Conservation (phyloP, 2,113 vertebrate genomes). For the Eleginops maclovinus region DNA sequence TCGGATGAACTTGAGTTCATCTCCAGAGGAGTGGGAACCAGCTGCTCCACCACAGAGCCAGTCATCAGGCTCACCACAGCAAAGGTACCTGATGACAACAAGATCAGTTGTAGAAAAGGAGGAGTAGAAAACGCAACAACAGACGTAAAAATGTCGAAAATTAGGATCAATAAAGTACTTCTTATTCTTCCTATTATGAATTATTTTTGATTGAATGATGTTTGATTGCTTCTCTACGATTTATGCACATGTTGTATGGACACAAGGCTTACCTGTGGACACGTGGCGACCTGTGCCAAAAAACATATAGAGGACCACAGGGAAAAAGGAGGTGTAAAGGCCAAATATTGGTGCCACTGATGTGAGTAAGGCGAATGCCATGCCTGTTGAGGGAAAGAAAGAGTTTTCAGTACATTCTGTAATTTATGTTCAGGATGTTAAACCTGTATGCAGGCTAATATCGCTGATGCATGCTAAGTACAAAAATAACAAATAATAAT, state of each 20-base stretch:
- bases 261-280: conserved; percentile 87
- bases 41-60: conserved; percentile 89
- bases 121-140: too few relatives aligned
- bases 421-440: neutral
- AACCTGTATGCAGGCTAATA: neutral
- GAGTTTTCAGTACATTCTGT: neutral
- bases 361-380: conserved; percentile 94
- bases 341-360: conserved; percentile 93
- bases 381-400: conserved; percentile 78
- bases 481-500: neutral
- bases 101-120: too few relatives aligned
- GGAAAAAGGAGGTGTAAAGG: conserved; percentile 95
- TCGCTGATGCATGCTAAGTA: neutral
- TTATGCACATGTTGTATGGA: neutral
- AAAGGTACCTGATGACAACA: conserved; percentile 87
- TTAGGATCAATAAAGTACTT: too few relatives aligned
- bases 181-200: too few relatives aligned
- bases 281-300: conserved; percentile 92
- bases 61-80: conserved; percentile 94
- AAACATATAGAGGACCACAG: conserved; percentile 90
- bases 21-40: conserved; percentile 84
- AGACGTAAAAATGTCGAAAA: too few relatives aligned
- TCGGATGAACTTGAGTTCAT: conserved; percentile 83
- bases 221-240: neutral
- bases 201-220: too few relatives aligned